A percentile compares a stretch with the other conserved stretches of the same genome.
These are phyloP conservation scores for Dendrocopos noguchii DNA, from an alignment of 2,113 vertebrate species.

Conservation along the genomic window DNA sequence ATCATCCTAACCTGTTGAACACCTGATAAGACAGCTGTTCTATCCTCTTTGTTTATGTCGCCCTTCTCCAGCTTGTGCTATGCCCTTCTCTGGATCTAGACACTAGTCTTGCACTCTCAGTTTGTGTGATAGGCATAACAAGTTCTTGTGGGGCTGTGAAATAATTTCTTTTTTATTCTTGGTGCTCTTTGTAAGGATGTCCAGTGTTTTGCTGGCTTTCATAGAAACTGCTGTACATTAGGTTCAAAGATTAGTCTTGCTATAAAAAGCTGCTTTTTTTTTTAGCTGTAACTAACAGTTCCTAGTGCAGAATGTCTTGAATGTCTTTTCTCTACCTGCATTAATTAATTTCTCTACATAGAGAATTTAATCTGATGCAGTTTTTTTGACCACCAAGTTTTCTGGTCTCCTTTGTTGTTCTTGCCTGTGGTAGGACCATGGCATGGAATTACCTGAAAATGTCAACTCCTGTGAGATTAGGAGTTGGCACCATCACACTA, in stretches of 20 bases:
- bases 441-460: not conserved
- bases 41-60: not conserved
- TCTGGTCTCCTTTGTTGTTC: not conserved
- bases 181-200: not conserved
- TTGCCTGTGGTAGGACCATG: not conserved
- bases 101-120: not conserved
- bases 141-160: not conserved
- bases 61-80: not conserved
- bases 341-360: not conserved
- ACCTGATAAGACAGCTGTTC: not conserved
- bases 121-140: not conserved
- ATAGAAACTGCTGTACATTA: not conserved
- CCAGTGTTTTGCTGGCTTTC: not conserved
- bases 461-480: not conserved
- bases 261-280: not conserved
- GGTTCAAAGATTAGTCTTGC: not conserved
- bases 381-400: not conserved
- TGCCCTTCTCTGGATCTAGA: not conserved
- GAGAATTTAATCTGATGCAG: not conserved
- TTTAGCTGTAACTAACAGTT: not conserved
- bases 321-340: not conserved
- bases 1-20: not conserved
- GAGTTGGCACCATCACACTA: not conserved
- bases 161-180: not conserved
- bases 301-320: not conserved